Conservation (phyloP, 2,888 invertebrate genomes). For the Terebella lapidaria region DNA sequence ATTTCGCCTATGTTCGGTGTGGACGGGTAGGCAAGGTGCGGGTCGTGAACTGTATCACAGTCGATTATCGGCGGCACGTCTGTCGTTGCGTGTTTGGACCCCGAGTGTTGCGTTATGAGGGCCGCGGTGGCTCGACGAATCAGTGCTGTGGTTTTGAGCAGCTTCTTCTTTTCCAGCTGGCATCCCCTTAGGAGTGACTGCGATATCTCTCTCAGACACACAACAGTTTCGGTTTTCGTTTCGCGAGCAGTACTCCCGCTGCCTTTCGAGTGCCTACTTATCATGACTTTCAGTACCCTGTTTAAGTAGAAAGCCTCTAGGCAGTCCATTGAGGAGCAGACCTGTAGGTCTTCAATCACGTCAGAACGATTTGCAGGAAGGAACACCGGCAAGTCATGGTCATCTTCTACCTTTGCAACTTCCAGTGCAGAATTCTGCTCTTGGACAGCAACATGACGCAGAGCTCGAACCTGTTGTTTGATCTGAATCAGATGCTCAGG, state of each 20-base stretch:
- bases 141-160: background rate
- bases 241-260: too few relatives aligned
- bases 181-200: background rate
- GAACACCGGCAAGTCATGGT: too few relatives aligned
- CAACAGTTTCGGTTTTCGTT: too few relatives aligned
- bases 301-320: background rate
- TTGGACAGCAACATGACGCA: slow-evolving; percentile 21
- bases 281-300: too few relatives aligned
- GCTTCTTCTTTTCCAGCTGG: background rate
- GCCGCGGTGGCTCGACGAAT: background rate
- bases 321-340: background rate
- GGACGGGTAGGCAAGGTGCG: background rate
- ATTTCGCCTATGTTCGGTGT: background rate
- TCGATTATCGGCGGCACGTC: background rate
- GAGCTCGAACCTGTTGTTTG: slow-evolving; percentile 42
- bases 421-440: background rate
- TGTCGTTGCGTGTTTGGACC: background rate
- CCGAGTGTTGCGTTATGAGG: background rate
- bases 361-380: too few relatives aligned
- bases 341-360: too few relatives aligned
- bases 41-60: background rate
- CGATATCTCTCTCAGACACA: background rate
- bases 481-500: slow-evolving; percentile 41
- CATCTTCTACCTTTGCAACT: too few relatives aligned
- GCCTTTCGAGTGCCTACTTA: too few relatives aligned